A percentile compares a stretch with the other conserved stretches of the same genome.
Conservation (phyloP, 1,140 invertebrate species). For the Maniola jurtina region DNA sequence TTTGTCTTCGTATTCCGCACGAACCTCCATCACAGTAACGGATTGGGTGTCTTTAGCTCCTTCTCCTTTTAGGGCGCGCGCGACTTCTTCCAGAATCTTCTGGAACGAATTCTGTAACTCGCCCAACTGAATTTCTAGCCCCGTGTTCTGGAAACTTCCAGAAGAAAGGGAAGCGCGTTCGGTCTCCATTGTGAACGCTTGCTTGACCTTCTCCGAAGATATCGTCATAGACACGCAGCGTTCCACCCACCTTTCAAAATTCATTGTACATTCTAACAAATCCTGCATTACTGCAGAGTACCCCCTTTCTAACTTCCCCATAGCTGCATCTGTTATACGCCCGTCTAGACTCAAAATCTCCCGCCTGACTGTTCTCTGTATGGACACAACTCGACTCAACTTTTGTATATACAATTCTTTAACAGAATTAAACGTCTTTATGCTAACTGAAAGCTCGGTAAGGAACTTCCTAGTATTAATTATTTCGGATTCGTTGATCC, state of each 20-base stretch:
- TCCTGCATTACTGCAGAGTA: constrained; percentile 66
- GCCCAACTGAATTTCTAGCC: constrained; percentile 59
- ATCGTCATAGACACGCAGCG: constrained; percentile 47
- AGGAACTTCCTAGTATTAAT: constrained; percentile 67
- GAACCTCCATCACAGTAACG: constrained; percentile 75
- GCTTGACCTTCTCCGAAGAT: constrained; percentile 63
- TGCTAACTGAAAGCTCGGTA: constrained; percentile 59
- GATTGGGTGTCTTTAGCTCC: constrained; percentile 47
- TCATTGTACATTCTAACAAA: constrained; percentile 57
- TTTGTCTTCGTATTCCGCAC: constrained; percentile 83
- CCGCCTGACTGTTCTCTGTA: constrained; percentile 62
- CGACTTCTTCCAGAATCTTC: constrained; percentile 60
- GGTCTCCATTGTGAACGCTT: constrained; percentile 54
- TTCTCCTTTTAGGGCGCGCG: constrained; percentile 53
- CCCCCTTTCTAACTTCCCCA: constrained; percentile 58
- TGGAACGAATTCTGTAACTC: constrained; percentile 61
- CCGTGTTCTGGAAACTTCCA: constrained; percentile 52
- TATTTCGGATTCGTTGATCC: constrained; percentile 65
- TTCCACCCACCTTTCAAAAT: constrained; percentile 64
- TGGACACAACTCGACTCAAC: constrained; percentile 52
- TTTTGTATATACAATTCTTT: constrained; percentile 66
- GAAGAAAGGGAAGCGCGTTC: constrained; percentile 49
- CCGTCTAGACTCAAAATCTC: constrained; percentile 62
- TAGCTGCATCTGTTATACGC: constrained; percentile 44
- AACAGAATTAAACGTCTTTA: constrained; percentile 62